Conservation (phyloP, 2,888 invertebrate species). For the Drosophila prolongata region DNA sequence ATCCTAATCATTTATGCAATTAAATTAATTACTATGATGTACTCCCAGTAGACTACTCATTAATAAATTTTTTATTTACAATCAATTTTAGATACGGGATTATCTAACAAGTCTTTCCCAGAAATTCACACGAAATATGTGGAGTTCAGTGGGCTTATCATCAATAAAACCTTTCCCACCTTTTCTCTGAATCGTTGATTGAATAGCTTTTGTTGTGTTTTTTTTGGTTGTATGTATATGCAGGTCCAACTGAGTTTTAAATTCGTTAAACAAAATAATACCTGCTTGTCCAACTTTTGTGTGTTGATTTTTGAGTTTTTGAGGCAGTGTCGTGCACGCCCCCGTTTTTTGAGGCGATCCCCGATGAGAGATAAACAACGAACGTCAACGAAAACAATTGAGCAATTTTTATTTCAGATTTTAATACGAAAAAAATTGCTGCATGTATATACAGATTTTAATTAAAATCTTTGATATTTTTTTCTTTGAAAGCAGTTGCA, state of each 20-base stretch:
- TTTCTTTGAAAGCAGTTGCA: slow-evolving; percentile 5
- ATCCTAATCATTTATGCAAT: too few relatives aligned
- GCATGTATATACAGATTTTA: slow-evolving; percentile 49
- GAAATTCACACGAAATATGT: neutral
- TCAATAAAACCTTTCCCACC: neutral
- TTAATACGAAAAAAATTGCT: slow-evolving; percentile 1
- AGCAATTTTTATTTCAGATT: slow-evolving; percentile 55
- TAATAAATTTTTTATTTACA: too few relatives aligned
- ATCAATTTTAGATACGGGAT: too few relatives aligned
- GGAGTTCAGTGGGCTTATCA: too few relatives aligned
- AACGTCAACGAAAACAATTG: slow-evolving; percentile 55
- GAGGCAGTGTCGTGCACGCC: slow-evolving; percentile 24
- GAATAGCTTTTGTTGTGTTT: slow-evolving; percentile 25
- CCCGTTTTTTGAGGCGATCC: slow-evolving; percentile 40
- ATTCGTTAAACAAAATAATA: slow-evolving; percentile 44
- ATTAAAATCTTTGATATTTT: slow-evolving; percentile 24
- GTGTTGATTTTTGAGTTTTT: slow-evolving; percentile 30
- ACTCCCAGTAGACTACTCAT: too few relatives aligned
- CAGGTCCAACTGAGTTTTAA: slow-evolving; percentile 22
- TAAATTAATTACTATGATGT: too few relatives aligned
- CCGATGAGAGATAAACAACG: slow-evolving; percentile 59
- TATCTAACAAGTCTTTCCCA: too few relatives aligned
- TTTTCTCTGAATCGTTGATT: neutral
- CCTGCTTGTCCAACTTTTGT: slow-evolving; percentile 13
- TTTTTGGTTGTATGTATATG: slow-evolving; percentile 7